Conservation (phyloP, 2,113 vertebrate species). For the Poeciliopsis prolifica region DNA sequence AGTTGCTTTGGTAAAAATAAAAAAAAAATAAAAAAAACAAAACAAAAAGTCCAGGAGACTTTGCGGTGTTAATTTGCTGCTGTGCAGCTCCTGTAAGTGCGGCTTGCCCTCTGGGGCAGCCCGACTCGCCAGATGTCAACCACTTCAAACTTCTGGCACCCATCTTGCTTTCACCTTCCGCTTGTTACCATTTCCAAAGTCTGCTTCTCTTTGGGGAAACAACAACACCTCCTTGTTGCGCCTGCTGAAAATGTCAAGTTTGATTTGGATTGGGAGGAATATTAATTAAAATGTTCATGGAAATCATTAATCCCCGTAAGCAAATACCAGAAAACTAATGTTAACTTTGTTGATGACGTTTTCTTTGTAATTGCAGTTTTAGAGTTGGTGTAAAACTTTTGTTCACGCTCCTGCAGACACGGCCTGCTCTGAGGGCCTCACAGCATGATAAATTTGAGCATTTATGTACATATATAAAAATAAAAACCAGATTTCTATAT, state of each 20-base stretch:
- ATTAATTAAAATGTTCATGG: neutral
- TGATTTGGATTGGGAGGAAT: neutral
- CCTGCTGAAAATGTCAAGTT: neutral
- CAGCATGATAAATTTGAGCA: too few species aligned
- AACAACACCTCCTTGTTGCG: neutral
- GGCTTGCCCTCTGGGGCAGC: neutral
- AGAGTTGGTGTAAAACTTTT: neutral
- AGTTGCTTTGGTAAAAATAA: neutral
- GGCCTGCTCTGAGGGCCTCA: too few species aligned
- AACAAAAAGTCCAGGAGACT: neutral
- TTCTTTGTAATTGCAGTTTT: neutral
- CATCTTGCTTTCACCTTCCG: too few species aligned
- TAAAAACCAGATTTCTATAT: too few species aligned
- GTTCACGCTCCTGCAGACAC: neutral
- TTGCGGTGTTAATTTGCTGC: neutral
- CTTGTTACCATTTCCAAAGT: neutral
- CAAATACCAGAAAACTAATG: neutral
- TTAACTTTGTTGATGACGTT: neutral
- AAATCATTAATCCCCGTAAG: neutral
- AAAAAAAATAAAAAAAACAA: neutral
- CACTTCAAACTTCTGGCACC: neutral
- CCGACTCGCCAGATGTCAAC: slow-evolving; percentile 8
- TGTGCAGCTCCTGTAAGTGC: neutral
- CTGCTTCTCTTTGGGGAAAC: neutral
- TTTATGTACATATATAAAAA: too few species aligned